A percentile compares a stretch with the other conserved stretches of the same genome.
Evolutionary conservation across 2,113 vertebrate genomes (phyloP).

Genomic region (Cervus canadensis): DNA sequence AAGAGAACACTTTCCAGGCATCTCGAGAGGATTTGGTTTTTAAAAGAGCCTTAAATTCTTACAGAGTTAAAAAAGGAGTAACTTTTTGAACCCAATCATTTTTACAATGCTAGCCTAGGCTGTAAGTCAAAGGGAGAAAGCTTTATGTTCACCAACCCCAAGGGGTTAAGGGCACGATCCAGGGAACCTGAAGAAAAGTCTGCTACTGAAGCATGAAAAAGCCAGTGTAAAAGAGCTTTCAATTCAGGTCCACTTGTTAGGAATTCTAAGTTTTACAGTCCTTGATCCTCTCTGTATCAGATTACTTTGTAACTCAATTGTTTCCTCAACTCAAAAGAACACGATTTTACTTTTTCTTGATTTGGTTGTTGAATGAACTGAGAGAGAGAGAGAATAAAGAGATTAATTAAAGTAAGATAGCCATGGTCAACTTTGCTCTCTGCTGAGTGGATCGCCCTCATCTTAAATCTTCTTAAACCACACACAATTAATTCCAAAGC

Average conservation of each 20-base stretch:
- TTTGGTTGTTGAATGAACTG: conserved; percentile 52
- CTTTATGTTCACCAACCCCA: conserved; percentile 48
- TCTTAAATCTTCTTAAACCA: conserved; percentile 62
- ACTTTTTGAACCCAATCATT: conserved; percentile 55
- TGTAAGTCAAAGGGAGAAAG: conserved; percentile 50
- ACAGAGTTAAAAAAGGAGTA: conserved; percentile 45
- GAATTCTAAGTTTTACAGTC: conserved; percentile 48
- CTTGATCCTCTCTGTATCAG: conserved; percentile 29
- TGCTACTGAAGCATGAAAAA: conserved; percentile 47
- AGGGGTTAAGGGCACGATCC: conserved; percentile 37
- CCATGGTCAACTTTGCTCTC: conserved; percentile 54
- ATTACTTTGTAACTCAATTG: conserved; percentile 56
- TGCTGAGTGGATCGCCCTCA: conserved; percentile 16
- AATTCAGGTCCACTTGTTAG: conserved; percentile 34
- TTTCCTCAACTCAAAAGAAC: conserved; percentile 54
- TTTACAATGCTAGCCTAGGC: conserved; percentile 51
- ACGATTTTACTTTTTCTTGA: conserved; percentile 35
- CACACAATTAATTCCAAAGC: conserved; percentile 61
- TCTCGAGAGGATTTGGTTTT: conserved; percentile 40
- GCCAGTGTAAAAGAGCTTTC: conserved; percentile 9
- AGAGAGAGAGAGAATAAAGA: conserved; percentile 44
- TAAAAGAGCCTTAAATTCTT: conserved; percentile 50
- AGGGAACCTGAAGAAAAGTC: conserved; percentile 46
- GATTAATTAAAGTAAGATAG: conserved; percentile 65
- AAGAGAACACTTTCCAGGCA: not conserved